Percentiles rank a stretch among this genome's conserved stretches.
phyloP scores from a whole-genome alignment of 2,113 vertebrate genomes.

The Craseonycteris thonglongyai region DNA sequence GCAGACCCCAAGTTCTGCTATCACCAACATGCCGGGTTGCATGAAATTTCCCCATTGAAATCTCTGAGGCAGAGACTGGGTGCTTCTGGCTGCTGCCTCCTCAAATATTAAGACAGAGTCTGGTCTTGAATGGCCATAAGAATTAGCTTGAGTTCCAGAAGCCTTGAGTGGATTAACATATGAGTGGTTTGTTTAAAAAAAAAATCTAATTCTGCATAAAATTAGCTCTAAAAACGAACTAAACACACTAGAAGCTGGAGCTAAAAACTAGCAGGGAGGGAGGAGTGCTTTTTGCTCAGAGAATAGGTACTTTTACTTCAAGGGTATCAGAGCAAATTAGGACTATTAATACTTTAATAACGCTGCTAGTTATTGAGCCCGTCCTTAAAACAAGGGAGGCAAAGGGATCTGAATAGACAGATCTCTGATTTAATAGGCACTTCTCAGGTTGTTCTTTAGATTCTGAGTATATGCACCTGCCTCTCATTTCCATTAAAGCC shows the following conservation, averaged over 20 bases:
- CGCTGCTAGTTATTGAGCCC: slow-evolving; percentile 45
- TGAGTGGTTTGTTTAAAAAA: neutral
- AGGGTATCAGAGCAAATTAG: slow-evolving; percentile 62
- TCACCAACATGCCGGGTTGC: neutral
- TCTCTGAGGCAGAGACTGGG: neutral
- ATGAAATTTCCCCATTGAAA: neutral
- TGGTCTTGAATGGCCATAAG: neutral
- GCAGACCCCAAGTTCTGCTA: neutral
- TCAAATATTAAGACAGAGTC: neutral
- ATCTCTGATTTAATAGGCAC: slow-evolving; percentile 64
- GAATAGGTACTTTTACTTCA: slow-evolving; percentile 66
- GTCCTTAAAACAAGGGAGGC: slow-evolving; percentile 58
- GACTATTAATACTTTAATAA: slow-evolving; percentile 57
- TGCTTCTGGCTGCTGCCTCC: neutral
- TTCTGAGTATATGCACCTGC: slow-evolving; percentile 65
- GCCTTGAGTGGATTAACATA: slow-evolving; percentile 19
- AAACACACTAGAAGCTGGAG: slow-evolving; percentile 25
- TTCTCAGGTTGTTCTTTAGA: slow-evolving; percentile 67
- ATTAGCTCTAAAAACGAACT: slow-evolving; percentile 41
- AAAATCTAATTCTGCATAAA: slow-evolving; percentile 49
- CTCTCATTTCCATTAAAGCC: slow-evolving; percentile 62
- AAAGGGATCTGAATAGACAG: slow-evolving; percentile 55
- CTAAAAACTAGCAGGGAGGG: too few species aligned
- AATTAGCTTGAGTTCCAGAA: slow-evolving; percentile 39
- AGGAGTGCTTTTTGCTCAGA: slow-evolving; percentile 55